Conservation (phyloP, 2,797 vertebrate species). For the Parauchenoglanis punctatus region DNA sequence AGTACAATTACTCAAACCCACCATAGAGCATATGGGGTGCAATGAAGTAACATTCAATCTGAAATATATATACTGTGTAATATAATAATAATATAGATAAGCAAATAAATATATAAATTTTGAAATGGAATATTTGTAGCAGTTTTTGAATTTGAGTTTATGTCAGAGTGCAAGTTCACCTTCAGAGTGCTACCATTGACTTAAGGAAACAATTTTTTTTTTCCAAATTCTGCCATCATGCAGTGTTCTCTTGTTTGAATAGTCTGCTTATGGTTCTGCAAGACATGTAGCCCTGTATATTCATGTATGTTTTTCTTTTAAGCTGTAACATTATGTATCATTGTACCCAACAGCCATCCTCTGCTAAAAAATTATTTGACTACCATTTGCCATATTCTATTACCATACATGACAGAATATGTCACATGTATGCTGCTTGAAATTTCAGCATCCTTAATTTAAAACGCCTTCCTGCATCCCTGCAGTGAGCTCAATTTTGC, state of each 20-base stretch:
- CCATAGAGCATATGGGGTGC: background rate
- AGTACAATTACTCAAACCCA: background rate
- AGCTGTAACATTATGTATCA: background rate
- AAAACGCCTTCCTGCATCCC: background rate
- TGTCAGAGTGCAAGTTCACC: background rate
- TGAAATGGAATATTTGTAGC: background rate
- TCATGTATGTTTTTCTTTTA: background rate
- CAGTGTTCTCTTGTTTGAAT: background rate
- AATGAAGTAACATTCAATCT: background rate
- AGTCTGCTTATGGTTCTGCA: background rate
- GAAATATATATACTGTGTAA: background rate
- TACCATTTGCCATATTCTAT: background rate
- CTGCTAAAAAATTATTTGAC: background rate
- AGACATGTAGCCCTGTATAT: background rate
- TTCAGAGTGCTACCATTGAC: background rate
- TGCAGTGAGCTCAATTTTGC: background rate
- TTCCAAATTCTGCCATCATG: background rate
- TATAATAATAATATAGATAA: background rate
- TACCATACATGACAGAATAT: background rate
- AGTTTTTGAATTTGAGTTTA: background rate
- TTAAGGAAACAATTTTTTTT: background rate
- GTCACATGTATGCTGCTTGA: background rate
- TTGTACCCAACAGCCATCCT: background rate
- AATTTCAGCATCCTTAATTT: background rate
- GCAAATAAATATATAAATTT: background rate